Base-by-base conservation (phyloP, 2,113 vertebrate species). In the Pungitius pungitius region DNA sequence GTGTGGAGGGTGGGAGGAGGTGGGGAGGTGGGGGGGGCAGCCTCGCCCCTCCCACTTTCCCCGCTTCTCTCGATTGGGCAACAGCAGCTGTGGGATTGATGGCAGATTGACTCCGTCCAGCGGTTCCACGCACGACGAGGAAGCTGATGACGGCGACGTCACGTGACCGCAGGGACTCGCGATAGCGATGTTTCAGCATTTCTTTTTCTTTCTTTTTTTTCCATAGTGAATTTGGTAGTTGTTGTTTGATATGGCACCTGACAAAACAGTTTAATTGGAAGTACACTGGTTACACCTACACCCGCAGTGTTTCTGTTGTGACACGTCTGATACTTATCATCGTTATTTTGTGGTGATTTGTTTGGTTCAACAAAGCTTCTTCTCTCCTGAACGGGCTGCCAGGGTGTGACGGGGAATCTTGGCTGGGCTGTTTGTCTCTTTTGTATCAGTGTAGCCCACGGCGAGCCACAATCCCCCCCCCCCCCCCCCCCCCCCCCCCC, bases 11-110 rank as follows among this genome's bases (percentile, higher is more conserved):
- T n/a, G n/a, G n/a, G n/a, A n/a, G 82, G 76, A 8, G 79, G n/a
- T 37, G 4, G 6, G 33, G 33, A 7, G 33, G 33, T 3, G 33
- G 33, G 82, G 76, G 8, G 77, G 33, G 40, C 69, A 27, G n/a
- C n/a, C n/a, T n/a, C n/a, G 91, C 43, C 88, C 90, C 20, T 79
- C 93, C 94, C 92, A 90, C 89, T 90, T 70, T 61, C 62, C 55
- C 52, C 43, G 17, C 75, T n/a, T 37, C 57, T 75, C 74, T 81
- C 84, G 58, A 91, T 95, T 94, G 92, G 90, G 81, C 80, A 64
- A 76, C 75, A 86, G 90, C 85, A 77, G 84, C 74, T 60, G 61
- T 40, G 52, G 67, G 72, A 17, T 52, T 65, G 60, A 74, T 45
- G 58, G 9, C 81, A 43, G 64, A 60, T 39, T 45, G 49, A 43